These are phyloP conservation scores for Pseudochaenichthys georgianus DNA, from an alignment of 2,797 vertebrate species.

Conservation along the genomic window DNA sequence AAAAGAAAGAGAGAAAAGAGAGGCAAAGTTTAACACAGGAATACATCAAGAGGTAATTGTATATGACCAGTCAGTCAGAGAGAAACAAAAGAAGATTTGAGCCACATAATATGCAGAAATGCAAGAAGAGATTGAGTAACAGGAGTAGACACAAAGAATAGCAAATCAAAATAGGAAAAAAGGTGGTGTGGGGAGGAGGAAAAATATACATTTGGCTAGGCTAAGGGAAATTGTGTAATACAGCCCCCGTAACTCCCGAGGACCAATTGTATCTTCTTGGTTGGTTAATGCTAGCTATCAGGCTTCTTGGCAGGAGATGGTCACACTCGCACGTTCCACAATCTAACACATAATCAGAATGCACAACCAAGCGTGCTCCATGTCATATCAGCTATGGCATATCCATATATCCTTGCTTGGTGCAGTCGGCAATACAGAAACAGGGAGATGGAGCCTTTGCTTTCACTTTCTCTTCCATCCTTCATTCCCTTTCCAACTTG, in stretches of 20 bases:
- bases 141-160: background rate
- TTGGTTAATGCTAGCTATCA: constrained; percentile 65
- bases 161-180: background rate
- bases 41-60: background rate
- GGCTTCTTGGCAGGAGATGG: constrained; percentile 54
- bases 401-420: constrained; percentile 64
- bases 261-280: constrained; percentile 61
- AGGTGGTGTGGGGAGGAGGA: background rate
- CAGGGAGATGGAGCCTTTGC: constrained; percentile 27
- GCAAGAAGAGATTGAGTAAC: background rate
- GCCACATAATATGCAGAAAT: background rate
- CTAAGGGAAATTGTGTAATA: constrained; percentile 49
- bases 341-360: constrained; percentile 68
- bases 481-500: background rate
- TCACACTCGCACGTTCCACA: constrained; percentile 57
- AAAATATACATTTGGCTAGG: constrained; percentile 33
- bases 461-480: constrained; percentile 11
- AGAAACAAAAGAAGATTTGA: background rate
- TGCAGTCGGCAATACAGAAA: constrained; percentile 63
- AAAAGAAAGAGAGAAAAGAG: constrained; percentile 26
- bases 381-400: constrained; percentile 69
- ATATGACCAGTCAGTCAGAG: background rate
- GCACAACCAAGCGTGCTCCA: constrained; percentile 66
- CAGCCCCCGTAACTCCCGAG: constrained; percentile 18
- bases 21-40: background rate